Evolutionary conservation across 2,113 vertebrate species (phyloP).

Genomic region (Elgaria multicarinata): DNA sequence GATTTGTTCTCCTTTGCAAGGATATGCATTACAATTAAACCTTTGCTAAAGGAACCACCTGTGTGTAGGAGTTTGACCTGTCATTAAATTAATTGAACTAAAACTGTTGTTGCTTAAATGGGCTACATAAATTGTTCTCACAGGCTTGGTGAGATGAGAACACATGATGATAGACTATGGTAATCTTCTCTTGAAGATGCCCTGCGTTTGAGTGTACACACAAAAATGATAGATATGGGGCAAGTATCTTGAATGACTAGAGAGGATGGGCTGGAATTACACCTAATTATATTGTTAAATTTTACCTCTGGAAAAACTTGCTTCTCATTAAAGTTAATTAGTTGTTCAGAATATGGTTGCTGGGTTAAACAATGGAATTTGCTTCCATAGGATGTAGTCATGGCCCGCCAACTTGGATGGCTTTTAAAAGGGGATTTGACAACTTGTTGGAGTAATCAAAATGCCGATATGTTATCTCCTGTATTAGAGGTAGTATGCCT

Average conservation of each 20-base stretch:
- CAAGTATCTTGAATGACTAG: background rate
- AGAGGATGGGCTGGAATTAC: background rate
- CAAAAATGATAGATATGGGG: background rate
- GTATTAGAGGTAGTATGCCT: no score
- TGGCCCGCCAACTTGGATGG: no score
- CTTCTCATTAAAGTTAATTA: background rate
- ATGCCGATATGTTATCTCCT: no score
- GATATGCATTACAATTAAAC: background rate
- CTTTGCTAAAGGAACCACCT: background rate
- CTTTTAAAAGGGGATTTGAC: no score
- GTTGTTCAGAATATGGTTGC: no score
- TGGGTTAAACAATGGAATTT: no score
- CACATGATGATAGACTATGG: background rate
- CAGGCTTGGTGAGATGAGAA: background rate
- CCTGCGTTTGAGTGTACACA: background rate
- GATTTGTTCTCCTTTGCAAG: background rate
- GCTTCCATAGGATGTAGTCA: no score
- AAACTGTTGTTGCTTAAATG: background rate
- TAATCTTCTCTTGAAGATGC: background rate
- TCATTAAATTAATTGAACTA: background rate
- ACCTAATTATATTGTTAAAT: background rate
- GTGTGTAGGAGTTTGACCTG: background rate
- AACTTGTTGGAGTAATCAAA: no score
- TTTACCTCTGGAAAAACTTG: background rate
- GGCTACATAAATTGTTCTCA: background rate